A percentile compares a stretch with the other conserved stretches of the same genome.
These are phyloP conservation scores for Edolisoma coerulescens DNA, from an alignment of 2,113 vertebrate genomes.

Conservation along the genomic window DNA sequence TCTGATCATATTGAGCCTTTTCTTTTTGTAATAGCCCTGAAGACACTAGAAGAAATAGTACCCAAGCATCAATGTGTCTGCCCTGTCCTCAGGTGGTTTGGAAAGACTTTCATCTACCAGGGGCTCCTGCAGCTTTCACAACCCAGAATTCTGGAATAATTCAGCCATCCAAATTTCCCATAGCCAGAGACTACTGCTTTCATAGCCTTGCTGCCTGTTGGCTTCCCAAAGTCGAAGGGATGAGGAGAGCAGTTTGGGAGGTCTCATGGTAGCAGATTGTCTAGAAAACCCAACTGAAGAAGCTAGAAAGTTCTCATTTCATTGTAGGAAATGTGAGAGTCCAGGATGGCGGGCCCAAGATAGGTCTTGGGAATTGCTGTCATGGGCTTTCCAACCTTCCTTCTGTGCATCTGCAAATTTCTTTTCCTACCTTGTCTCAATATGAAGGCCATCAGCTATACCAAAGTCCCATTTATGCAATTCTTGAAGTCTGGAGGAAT, in stretches of 20 bases:
- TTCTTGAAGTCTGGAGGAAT: neutral
- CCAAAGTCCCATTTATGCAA: neutral
- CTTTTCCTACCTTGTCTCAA: neutral
- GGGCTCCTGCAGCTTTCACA: neutral
- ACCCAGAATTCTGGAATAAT: neutral
- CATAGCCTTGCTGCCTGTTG: neutral
- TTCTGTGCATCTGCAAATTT: neutral
- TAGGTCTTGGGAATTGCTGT: neutral
- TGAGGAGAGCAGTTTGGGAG: neutral
- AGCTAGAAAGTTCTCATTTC: neutral
- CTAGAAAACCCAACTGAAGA: neutral
- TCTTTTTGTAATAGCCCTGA: neutral
- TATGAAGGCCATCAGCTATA: neutral
- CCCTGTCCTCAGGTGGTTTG: neutral
- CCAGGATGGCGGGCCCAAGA: neutral
- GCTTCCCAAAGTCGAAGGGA: neutral
- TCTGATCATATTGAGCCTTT: neutral
- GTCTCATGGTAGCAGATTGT: neutral
- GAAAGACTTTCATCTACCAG: neutral
- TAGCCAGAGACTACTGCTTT: neutral
- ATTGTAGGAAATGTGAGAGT: neutral
- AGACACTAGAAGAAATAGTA: neutral
- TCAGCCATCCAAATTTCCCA: neutral
- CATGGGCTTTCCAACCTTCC: neutral
- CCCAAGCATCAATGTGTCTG: neutral